A percentile compares a stretch with the other conserved stretches of the same genome.
These are phyloP conservation scores for Vicugna pacos DNA, from an alignment of 2,113 vertebrate genomes.

Conservation along the genomic window DNA sequence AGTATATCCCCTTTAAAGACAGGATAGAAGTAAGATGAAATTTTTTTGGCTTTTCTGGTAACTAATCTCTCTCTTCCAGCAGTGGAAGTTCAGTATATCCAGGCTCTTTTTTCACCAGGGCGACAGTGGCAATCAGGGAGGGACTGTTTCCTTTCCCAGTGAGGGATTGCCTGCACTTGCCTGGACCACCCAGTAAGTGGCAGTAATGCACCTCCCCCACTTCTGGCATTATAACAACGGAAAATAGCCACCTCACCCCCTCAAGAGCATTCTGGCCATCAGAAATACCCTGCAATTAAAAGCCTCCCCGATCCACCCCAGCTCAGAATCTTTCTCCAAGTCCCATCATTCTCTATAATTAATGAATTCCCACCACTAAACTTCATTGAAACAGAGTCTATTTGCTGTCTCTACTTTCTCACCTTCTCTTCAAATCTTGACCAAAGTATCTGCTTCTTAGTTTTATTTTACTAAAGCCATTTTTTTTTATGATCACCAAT, in stretches of 20 bases:
- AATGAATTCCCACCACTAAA: not conserved
- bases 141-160: not conserved
- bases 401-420: not conserved
- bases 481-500: not conserved
- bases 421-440: not conserved
- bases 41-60: not conserved
- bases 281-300: not conserved
- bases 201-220: conserved; percentile 50
- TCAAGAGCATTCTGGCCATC: not conserved
- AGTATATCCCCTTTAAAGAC: not conserved
- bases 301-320: not conserved
- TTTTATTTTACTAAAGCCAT: not conserved
- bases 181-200: conserved; percentile 42
- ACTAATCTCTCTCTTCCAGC: not conserved
- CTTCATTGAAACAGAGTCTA: not conserved
- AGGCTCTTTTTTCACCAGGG: not conserved
- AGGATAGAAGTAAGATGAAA: not conserved
- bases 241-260: not conserved
- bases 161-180: conserved; percentile 39
- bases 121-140: not conserved
- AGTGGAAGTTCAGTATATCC: not conserved
- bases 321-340: not conserved
- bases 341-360: not conserved
- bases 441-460: not conserved
- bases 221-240: not conserved